phyloP scores from a whole-genome alignment of 2,888 invertebrate genomes.

The Eueremaeus valkanovi region DNA sequence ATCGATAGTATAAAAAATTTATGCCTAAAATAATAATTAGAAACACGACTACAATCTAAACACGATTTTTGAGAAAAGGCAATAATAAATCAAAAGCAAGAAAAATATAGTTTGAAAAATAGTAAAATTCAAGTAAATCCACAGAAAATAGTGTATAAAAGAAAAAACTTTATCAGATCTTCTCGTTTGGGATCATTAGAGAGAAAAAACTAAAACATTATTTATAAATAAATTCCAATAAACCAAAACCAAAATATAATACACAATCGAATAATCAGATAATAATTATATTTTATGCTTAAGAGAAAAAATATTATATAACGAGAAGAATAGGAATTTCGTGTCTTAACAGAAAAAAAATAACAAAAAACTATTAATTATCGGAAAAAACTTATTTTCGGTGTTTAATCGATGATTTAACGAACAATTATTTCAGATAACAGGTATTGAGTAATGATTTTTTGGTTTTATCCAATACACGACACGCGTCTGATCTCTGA shows the following conservation, averaged over 20 bases:
- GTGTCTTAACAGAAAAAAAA: too few species aligned
- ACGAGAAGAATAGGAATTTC: neutral
- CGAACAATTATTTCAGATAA: constrained; percentile 13
- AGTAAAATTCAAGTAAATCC: constrained; percentile 18
- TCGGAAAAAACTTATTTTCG: neutral
- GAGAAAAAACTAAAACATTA: neutral
- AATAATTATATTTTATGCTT: neutral
- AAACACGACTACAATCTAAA: constrained; percentile 23
- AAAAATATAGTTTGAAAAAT: constrained; percentile 20
- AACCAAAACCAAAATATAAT: neutral
- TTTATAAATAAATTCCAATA: constrained; percentile 17
- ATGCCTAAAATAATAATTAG: constrained; percentile 31
- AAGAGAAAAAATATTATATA: neutral
- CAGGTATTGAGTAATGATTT: constrained; percentile 23
- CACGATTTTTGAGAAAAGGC: constrained; percentile 12
- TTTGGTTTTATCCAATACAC: neutral
- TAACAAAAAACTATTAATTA: constrained; percentile 5
- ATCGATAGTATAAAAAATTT: constrained; percentile 20
- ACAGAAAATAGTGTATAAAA: neutral
- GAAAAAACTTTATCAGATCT: constrained; percentile 14
- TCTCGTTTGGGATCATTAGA: neutral
- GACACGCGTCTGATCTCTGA: neutral
- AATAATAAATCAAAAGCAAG: constrained; percentile 11
- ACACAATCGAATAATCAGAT: constrained; percentile 3
- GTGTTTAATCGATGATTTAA: constrained; percentile 18